A percentile compares a stretch with the other conserved stretches of the same genome.
These are phyloP conservation scores for Lepidocyrtinus sp. DNA, from an alignment of 2,888 invertebrate genomes.

Conservation along the genomic window DNA sequence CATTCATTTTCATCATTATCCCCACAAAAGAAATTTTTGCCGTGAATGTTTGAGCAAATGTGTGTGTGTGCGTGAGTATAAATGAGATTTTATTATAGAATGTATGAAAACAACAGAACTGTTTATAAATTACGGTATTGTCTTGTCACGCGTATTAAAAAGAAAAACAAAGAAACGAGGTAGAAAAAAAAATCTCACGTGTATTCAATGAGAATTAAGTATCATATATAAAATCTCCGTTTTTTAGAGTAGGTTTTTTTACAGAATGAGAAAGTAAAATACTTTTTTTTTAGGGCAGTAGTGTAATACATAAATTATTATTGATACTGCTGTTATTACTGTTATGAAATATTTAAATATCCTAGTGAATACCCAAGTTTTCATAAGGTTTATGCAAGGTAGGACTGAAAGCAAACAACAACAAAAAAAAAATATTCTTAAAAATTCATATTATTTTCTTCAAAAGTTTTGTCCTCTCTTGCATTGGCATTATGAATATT, in stretches of 20 bases:
- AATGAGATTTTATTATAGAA: background rate
- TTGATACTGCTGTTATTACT: background rate
- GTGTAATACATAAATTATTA: background rate
- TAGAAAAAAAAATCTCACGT: background rate
- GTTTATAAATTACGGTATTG: background rate
- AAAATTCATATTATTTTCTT: background rate
- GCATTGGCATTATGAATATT: slow-evolving; percentile 4
- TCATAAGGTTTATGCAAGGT: background rate
- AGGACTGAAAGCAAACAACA: background rate
- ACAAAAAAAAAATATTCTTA: background rate
- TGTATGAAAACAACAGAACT: background rate
- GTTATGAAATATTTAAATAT: background rate
- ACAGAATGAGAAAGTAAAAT: background rate
- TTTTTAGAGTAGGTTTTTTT: background rate
- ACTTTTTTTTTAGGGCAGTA: background rate
- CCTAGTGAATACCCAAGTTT: background rate
- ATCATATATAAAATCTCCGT: background rate
- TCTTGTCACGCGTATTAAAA: slow-evolving; percentile 2
- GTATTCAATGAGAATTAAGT: background rate
- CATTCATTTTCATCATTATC: too few relatives aligned
- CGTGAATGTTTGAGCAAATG: background rate
- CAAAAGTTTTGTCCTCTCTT: background rate
- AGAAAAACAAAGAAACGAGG: background rate
- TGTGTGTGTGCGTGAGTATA: background rate
- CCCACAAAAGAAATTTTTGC: too few relatives aligned